Percentiles rank a stretch among this genome's conserved stretches.
phyloP scores from a whole-genome alignment of 2,113 vertebrate species.

The Puntigrus tetrazona region DNA sequence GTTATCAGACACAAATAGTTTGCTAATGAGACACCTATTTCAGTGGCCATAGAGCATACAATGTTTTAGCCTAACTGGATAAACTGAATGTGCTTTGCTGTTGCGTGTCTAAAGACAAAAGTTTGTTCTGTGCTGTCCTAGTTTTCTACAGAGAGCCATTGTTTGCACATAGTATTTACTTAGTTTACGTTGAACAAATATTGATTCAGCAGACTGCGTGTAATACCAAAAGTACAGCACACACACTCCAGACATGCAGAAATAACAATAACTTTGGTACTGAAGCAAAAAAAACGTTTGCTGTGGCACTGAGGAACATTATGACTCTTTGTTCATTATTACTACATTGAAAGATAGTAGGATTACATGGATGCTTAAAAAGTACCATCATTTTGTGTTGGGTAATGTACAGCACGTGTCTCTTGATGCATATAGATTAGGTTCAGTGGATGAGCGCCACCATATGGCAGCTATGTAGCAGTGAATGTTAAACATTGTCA shows the following conservation, averaged over 20 bases:
- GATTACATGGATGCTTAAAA: not conserved
- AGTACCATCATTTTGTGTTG: not conserved
- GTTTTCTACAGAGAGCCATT: not conserved
- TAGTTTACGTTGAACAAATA: not conserved
- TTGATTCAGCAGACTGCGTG: not conserved
- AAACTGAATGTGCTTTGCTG: not conserved
- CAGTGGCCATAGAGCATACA: not conserved
- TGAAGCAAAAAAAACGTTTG: not conserved
- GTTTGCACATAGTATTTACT: not conserved
- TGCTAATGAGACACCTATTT: not conserved
- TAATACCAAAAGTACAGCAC: slow-evolving; percentile 14
- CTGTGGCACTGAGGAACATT: not conserved
- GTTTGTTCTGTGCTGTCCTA: not conserved
- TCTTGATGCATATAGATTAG: not conserved
- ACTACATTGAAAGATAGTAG: not conserved
- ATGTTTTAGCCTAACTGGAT: not conserved
- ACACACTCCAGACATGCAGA: not conserved
- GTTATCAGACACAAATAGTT: not conserved
- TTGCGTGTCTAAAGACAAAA: not conserved
- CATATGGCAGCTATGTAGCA: not conserved
- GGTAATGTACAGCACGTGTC: not conserved
- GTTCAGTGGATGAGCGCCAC: not conserved
- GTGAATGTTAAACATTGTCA: not conserved
- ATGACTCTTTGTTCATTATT: not conserved
- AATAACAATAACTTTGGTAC: not conserved